Percentiles rank a stretch among this genome's conserved stretches.
phyloP scores from a whole-genome alignment of 2,888 invertebrate genomes.

The Neria commutata region DNA sequence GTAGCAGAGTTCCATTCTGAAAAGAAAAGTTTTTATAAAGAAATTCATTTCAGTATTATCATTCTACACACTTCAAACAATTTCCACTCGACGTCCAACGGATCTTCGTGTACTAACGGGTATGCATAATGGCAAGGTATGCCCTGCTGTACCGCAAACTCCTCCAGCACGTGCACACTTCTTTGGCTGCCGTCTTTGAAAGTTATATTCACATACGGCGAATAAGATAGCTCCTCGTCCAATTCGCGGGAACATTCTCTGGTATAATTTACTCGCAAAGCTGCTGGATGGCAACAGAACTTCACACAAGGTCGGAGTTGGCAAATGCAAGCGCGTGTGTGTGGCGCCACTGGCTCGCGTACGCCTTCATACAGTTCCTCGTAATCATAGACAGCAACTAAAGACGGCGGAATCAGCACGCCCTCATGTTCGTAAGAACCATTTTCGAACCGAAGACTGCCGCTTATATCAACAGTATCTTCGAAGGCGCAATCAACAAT shows the following conservation, averaged over 20 bases:
- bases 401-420: conserved; percentile 35
- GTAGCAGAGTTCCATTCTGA: conserved; percentile 25
- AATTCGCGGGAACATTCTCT: conserved; percentile 15
- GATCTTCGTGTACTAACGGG: neutral
- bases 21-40: conserved; percentile 17
- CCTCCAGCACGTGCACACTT: conserved; percentile 14
- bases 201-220: conserved; percentile 24
- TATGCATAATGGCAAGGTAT: conserved; percentile 29
- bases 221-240: neutral
- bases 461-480: conserved; percentile 43
- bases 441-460: conserved; percentile 25
- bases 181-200: neutral
- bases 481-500: conserved; percentile 39
- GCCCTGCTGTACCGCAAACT: conserved; percentile 29
- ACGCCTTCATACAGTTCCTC: conserved; percentile 22
- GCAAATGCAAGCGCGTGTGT: conserved; percentile 47
- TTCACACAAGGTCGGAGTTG: conserved; percentile 34
- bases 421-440: conserved; percentile 42
- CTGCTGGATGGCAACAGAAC: conserved; percentile 40
- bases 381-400: conserved; percentile 36
- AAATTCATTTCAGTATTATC: neutral
- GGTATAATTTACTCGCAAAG: neutral
- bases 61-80: conserved; percentile 29
- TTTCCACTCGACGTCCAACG: conserved; percentile 23
- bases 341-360: conserved; percentile 11